Conservation (phyloP, 2,888 invertebrate genomes). For the Hermaeophaga mercurialis region DNA sequence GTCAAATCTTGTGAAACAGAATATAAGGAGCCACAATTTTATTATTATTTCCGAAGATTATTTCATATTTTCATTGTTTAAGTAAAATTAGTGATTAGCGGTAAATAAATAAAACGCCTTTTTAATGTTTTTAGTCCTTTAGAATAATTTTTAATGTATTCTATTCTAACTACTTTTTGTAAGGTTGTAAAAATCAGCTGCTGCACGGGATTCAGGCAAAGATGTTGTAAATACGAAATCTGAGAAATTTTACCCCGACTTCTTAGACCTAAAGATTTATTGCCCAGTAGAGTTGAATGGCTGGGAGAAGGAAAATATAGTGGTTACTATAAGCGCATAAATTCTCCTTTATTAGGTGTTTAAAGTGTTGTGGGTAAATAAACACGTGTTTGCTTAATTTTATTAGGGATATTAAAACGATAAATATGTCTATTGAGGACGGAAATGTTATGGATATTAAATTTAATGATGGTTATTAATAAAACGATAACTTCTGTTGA, state of each 20-base stretch:
- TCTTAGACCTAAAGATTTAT: slow-evolving; percentile 52
- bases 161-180: too few species aligned
- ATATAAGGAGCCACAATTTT: too few species aligned
- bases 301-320: slow-evolving; percentile 53
- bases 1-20: too few species aligned
- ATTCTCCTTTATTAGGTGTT: slow-evolving; percentile 52
- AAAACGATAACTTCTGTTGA: neutral
- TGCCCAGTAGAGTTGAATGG: slow-evolving; percentile 52
- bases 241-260: slow-evolving; percentile 35
- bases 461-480: neutral
- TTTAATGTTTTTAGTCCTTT: too few species aligned
- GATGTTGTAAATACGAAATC: neutral
- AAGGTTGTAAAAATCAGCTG: too few species aligned
- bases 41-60: too few species aligned
- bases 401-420: slow-evolving; percentile 12
- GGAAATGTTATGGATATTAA: slow-evolving; percentile 6
- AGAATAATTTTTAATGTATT: too few species aligned
- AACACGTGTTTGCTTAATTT: slow-evolving; percentile 38
- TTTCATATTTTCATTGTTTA: too few species aligned
- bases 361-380: slow-evolving; percentile 39
- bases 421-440: slow-evolving; percentile 1
- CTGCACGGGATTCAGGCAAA: too few species aligned
- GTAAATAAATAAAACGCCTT: too few species aligned
- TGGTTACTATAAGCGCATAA: slow-evolving; percentile 55
- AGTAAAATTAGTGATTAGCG: too few species aligned